phyloP scores from a whole-genome alignment of 2,797 vertebrate species.

The Lepidocolaptes lacrymiger region DNA sequence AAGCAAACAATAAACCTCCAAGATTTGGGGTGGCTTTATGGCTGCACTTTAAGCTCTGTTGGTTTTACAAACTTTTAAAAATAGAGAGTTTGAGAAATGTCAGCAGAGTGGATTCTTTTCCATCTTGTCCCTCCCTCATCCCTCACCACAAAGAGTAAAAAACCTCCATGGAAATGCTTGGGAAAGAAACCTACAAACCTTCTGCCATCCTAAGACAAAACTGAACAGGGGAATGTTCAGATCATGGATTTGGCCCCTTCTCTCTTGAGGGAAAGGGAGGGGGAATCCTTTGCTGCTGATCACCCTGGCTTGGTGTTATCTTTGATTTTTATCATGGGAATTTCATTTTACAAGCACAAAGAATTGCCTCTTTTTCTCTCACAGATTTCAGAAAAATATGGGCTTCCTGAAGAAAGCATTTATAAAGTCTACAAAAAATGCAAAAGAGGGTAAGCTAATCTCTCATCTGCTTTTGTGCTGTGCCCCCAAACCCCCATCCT shows the following conservation, averaged over 20 bases:
- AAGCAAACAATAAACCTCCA: constrained; percentile 70
- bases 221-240: not conserved
- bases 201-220: not conserved
- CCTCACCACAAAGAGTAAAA: not conserved
- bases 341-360: constrained; percentile 30
- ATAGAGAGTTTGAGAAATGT: not conserved
- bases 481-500: not conserved
- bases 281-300: not conserved
- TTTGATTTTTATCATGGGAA: not conserved
- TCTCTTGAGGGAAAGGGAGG: not conserved
- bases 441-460: constrained; percentile 92
- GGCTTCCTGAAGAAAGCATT: constrained; percentile 91
- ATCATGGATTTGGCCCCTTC: not conserved
- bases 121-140: not conserved
- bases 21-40: constrained; percentile 69
- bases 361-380: constrained; percentile 18
- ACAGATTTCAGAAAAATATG: constrained; percentile 98
- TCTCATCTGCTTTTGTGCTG: not conserved
- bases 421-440: constrained; percentile 98
- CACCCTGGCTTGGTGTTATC: not conserved
- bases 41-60: constrained; percentile 43
- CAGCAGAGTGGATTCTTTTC: not conserved
- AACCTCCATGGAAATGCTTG: not conserved
- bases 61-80: constrained; percentile 69
- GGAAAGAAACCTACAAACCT: not conserved